phyloP scores from a whole-genome alignment of 2,113 vertebrate genomes.

The Melierax canorus region DNA sequence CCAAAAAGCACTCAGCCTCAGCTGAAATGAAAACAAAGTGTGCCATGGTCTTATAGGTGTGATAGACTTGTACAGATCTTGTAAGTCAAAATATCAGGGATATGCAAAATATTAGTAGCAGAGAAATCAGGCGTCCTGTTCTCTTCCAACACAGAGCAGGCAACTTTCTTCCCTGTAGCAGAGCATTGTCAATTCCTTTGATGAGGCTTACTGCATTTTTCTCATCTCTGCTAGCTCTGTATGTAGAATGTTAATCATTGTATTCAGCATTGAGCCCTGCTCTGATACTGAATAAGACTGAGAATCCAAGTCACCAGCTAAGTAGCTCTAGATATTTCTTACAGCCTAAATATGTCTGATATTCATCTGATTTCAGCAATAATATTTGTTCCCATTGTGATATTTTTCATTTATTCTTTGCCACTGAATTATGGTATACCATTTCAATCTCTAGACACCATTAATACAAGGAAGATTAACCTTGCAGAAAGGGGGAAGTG shows the following conservation, averaged over 20 bases:
- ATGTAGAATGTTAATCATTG: background rate
- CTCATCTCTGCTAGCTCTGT: background rate
- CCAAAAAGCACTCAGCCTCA: background rate
- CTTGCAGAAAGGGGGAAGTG: background rate
- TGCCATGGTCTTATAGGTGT: background rate
- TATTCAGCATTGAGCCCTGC: background rate
- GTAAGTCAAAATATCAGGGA: background rate
- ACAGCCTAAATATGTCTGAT: background rate
- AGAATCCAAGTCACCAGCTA: background rate
- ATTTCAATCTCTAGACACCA: background rate
- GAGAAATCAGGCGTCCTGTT: background rate
- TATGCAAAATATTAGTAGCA: background rate
- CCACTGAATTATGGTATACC: background rate
- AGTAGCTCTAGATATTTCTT: background rate
- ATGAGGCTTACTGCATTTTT: background rate
- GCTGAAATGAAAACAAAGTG: background rate
- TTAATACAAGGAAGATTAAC: background rate
- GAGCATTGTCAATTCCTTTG: background rate
- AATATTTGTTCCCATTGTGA: background rate
- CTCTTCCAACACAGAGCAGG: background rate
- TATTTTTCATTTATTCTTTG: background rate
- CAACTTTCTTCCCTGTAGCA: background rate
- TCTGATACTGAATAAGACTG: background rate
- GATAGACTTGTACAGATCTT: background rate
- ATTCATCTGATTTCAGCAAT: background rate